These are phyloP conservation scores for Calonectris borealis DNA, from an alignment of 2,113 vertebrate species.

Conservation along the genomic window DNA sequence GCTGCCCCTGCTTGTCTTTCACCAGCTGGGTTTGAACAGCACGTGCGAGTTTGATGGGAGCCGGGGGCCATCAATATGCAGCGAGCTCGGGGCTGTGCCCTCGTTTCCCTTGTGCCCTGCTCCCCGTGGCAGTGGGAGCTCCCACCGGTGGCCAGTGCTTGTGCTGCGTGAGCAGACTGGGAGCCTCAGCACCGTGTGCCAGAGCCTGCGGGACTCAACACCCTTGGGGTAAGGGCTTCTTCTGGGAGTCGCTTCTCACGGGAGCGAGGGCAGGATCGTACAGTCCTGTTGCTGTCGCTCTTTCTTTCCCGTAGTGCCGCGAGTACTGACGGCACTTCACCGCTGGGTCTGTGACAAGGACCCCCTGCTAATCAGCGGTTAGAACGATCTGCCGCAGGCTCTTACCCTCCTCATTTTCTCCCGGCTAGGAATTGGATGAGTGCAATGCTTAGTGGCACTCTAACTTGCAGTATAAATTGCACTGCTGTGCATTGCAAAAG, in stretches of 20 bases:
- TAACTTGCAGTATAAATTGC: conserved; percentile 78
- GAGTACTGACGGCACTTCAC: not conserved
- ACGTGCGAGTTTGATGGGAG: not conserved
- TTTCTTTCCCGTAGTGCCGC: not conserved
- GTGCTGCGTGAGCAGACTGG: no score
- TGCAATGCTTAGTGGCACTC: conserved; percentile 13
- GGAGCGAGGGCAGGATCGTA: not conserved
- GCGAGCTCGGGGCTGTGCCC: rapidly evolving
- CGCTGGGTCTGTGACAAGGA: not conserved
- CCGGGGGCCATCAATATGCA: rapidly evolving
- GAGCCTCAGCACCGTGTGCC: not conserved
- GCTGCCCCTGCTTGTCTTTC: not conserved
- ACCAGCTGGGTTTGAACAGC: not conserved
- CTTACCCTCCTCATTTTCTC: conserved; percentile 42
- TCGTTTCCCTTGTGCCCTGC: rapidly evolving
- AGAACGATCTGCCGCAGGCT: not conserved
- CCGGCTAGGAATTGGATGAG: not conserved
- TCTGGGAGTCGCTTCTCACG: not conserved
- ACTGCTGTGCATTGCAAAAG: conserved; percentile 75
- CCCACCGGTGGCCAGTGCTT: not conserved
- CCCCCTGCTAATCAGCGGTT: not conserved
- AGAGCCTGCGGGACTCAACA: not conserved
- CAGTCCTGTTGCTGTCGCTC: not conserved
- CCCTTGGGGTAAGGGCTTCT: not conserved
- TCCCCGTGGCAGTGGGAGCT: not conserved